Conservation (phyloP, 2,888 invertebrate genomes). For the Cryptocheilus praepositus region DNA sequence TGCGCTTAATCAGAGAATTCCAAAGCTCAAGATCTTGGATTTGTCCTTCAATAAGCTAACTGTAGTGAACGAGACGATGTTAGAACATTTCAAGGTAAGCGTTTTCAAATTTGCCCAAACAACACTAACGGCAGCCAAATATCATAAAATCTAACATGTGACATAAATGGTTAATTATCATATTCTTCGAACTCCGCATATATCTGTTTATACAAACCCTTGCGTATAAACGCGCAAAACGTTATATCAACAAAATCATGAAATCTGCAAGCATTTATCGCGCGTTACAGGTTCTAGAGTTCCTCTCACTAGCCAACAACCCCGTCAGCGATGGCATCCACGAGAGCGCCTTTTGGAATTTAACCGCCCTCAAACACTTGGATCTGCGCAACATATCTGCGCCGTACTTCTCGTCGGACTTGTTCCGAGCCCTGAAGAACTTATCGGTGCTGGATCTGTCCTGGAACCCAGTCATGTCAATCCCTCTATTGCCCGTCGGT, state of each 20-base stretch:
- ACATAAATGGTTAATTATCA: no score
- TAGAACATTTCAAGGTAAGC: constrained; percentile 68
- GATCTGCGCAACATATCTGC: constrained; percentile 64
- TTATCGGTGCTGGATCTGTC: constrained; percentile 65
- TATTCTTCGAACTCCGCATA: background rate
- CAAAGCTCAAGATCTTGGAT: constrained; percentile 66
- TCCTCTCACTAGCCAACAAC: constrained; percentile 66
- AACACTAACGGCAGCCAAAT: no score
- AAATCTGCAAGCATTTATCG: background rate
- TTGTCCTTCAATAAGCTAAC: constrained; percentile 66
- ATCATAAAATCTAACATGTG: no score
- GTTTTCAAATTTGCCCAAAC: background rate
- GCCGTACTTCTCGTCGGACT: constrained; percentile 53
- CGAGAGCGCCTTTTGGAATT: constrained; percentile 63
- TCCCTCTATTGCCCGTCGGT: constrained; percentile 78
- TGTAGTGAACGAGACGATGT: constrained; percentile 69
- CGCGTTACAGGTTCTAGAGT: constrained; percentile 61
- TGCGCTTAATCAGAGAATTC: constrained; percentile 65
- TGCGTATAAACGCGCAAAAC: background rate
- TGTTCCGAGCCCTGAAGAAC: constrained; percentile 63
- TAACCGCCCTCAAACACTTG: constrained; percentile 59
- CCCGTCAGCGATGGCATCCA: constrained; percentile 69
- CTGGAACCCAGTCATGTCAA: constrained; percentile 76
- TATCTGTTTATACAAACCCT: background rate
- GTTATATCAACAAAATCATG: background rate